These are phyloP conservation scores for Rhodinocichla rosea DNA, from an alignment of 2,113 vertebrate species.

Conservation along the genomic window DNA sequence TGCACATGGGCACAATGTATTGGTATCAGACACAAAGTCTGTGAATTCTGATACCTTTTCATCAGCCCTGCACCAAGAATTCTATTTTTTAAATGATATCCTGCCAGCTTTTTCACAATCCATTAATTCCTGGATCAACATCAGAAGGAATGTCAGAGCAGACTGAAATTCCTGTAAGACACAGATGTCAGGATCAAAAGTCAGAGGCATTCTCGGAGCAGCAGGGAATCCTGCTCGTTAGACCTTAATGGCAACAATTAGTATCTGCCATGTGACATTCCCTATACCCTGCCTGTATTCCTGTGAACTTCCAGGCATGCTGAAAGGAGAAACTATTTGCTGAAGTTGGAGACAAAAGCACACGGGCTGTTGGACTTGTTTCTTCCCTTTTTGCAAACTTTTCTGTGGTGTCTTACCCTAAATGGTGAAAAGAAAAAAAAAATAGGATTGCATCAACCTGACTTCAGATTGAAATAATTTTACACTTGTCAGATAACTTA, in stretches of 20 bases:
- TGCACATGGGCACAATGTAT: not conserved
- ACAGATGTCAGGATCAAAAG: constrained; percentile 99
- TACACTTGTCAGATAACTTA: not conserved
- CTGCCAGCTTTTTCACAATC: constrained; percentile 94
- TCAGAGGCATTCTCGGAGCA: constrained; percentile 90
- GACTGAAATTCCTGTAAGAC: constrained; percentile 97
- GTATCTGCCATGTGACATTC: constrained; percentile 86
- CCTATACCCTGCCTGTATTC: constrained; percentile 60
- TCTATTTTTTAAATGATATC: constrained; percentile 87
- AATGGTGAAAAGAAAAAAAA: constrained; percentile 3
- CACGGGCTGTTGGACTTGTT: not conserved
- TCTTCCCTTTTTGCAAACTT: constrained; percentile 36
- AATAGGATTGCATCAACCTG: not conserved
- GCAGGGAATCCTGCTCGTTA: constrained; percentile 84
- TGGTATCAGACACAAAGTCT: constrained; percentile 70
- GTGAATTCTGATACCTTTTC: constrained; percentile 78
- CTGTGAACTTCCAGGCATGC: constrained; percentile 67
- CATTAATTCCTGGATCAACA: constrained; percentile 92
- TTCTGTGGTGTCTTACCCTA: constrained; percentile 13
- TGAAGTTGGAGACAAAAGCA: constrained; percentile 59
- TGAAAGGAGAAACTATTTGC: constrained; percentile 61
- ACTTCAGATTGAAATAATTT: not conserved
- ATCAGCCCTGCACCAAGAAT: constrained; percentile 77
- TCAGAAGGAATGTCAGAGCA: constrained; percentile 92
- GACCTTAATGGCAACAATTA: constrained; percentile 90